Base-by-base conservation (phyloP, 2,797 vertebrate species). In the Propithecus deckenii region DNA sequence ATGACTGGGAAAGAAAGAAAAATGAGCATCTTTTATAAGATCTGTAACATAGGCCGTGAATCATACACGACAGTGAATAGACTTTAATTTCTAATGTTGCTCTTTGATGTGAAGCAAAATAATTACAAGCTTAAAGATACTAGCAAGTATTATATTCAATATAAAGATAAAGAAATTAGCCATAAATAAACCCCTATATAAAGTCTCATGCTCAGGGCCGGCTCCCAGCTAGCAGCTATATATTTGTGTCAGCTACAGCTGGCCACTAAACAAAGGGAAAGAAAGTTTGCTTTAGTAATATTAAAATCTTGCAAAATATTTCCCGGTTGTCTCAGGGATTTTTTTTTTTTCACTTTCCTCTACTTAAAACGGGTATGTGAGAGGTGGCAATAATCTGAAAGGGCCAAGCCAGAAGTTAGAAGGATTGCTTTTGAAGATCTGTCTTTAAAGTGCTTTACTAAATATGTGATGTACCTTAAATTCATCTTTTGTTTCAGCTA, bases 31-130 rank as follows among this genome's bases (percentile, higher is more conserved):
- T 98, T 96, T 97, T 94, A 88, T 76, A 97, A 72, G 87, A 93
- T 18, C 6, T 17, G 5, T 94, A 97, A 86, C 96, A 96, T 15
- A 98, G 7, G n/a, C 97, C 57, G 78, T 94, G 98, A 97, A 96
- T 98, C 71, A 96, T 71, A 69, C 72, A 43, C 13, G 4, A 83
- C 90, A 97, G 69, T 98, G 97, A 98, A 98, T 95, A 95, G 96
- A 95, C 95, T 98, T 98, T 86, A 98, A 95, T 97, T 98, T 98
- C 96, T 97, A 97, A 94, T 89, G 84, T 94, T 97, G 96, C 91
- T 98, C 25, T 93, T 97, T 98, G 96, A 98, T 97, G 96, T 50
- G 76, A 89, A 97, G 81, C 92, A 98, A 84, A 98, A 96, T 95
- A 98, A 98, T 85, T 89, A 88, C 75, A 98, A 95, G 95, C 69